Evolutionary conservation across 2,797 vertebrate species (phyloP).

Genomic region (Discoglossus pictus): DNA sequence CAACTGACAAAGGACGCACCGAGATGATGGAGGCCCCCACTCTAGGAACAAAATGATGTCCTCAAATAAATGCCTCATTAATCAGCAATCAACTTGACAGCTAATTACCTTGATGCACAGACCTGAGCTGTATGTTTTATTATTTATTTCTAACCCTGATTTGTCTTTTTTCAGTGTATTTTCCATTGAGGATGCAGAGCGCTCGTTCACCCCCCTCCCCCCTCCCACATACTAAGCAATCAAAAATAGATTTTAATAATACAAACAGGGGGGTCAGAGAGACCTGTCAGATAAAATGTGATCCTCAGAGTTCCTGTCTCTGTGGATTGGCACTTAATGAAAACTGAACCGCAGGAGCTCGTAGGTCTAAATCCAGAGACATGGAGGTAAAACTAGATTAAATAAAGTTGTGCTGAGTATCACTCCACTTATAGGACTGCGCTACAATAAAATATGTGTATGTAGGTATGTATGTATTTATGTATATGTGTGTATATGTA

Average conservation of each 20-base stretch:
- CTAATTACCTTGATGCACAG: slow-evolving; percentile 26
- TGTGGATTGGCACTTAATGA: slow-evolving; percentile 34
- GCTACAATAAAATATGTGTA: too few relatives aligned
- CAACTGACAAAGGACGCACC: slow-evolving; percentile 26
- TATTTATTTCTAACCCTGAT: slow-evolving; percentile 11
- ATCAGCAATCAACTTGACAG: slow-evolving; percentile 38
- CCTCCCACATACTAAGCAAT: slow-evolving; percentile 20
- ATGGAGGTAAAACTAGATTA: slow-evolving; percentile 37
- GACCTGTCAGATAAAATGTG: slow-evolving; percentile 44
- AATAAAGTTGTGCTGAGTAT: slow-evolving; percentile 17
- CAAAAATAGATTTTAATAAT: slow-evolving; percentile 31
- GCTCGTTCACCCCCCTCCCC: slow-evolving; percentile 36
- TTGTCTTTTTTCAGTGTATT: slow-evolving; percentile 32
- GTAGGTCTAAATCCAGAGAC: slow-evolving; percentile 40
- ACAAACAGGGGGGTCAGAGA: slow-evolving; percentile 38
- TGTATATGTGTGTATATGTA: too few relatives aligned
- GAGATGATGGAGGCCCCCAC: slow-evolving; percentile 1
- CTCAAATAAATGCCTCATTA: slow-evolving; percentile 35
- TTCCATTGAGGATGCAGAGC: slow-evolving; percentile 24
- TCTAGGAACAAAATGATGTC: slow-evolving; percentile 22
- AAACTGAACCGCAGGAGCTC: slow-evolving; percentile 24
- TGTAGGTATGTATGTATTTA: too few relatives aligned
- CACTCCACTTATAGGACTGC: too few relatives aligned
- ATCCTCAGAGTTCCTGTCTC: slow-evolving; percentile 49
- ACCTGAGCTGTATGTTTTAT: neutral